Percentiles rank a stretch among this genome's conserved stretches.
phyloP scores from a whole-genome alignment of 2,888 invertebrate genomes.

The Isotomurus palustris region DNA sequence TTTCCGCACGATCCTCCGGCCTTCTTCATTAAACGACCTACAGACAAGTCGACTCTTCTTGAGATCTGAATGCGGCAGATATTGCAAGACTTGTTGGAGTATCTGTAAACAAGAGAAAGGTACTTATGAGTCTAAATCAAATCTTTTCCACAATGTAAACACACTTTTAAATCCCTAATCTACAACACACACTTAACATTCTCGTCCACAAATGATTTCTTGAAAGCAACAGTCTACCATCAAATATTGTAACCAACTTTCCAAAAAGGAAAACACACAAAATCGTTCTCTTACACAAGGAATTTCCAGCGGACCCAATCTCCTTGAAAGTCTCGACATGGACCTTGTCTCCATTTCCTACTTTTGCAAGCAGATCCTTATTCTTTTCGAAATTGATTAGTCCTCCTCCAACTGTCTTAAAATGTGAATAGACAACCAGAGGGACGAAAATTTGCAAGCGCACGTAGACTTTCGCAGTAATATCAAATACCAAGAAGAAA shows the following conservation, averaged over 20 bases:
- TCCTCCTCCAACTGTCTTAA: neutral
- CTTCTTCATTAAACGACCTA: slow-evolving; percentile 26
- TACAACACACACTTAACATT: neutral
- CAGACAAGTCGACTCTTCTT: slow-evolving; percentile 23
- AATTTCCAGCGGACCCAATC: slow-evolving; percentile 12
- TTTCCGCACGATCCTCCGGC: slow-evolving; percentile 22
- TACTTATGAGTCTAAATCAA: neutral
- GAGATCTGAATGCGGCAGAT: slow-evolving; percentile 26
- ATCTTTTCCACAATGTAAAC: no score
- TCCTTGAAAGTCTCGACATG: neutral
- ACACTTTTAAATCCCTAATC: no score
- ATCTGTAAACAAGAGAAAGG: slow-evolving; percentile 18
- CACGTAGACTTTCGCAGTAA: no score
- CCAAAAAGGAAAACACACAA: no score
- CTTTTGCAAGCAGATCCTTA: neutral
- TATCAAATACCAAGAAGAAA: no score
- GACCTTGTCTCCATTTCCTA: neutral
- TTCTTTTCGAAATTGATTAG: neutral
- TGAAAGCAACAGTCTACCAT: no score
- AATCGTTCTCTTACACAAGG: slow-evolving; percentile 23
- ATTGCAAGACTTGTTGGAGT: slow-evolving; percentile 19
- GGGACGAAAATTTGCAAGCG: no score
- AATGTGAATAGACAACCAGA: no score
- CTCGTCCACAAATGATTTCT: neutral
- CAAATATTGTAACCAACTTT: no score